A percentile compares a stretch with the other conserved stretches of the same genome.
Conservation (phyloP, 2,888 invertebrate species). For the Lycaena phlaeas region DNA sequence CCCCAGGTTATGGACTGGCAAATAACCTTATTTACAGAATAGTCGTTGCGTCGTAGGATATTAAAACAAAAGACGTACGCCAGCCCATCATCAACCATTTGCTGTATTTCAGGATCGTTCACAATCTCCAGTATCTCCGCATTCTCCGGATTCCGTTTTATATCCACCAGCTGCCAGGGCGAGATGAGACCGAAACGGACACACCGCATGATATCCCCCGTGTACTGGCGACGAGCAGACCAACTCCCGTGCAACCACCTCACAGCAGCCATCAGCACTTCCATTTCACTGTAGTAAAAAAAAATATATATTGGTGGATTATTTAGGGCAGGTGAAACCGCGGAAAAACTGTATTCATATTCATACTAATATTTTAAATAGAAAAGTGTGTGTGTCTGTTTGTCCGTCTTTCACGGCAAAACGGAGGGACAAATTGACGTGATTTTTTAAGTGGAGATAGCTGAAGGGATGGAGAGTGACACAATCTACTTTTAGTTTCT, state of each 20-base stretch:
- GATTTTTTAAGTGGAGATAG: too few species aligned
- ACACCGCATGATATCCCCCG: constrained; percentile 77
- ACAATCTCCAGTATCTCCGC: constrained; percentile 80
- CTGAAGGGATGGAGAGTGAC: too few species aligned
- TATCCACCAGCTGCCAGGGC: constrained; percentile 85
- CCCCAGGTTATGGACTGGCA: too few species aligned
- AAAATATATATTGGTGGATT: not conserved
- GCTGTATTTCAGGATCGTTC: constrained; percentile 77
- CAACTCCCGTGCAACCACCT: constrained; percentile 85
- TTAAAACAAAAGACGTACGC: too few species aligned
- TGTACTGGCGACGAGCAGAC: constrained; percentile 70
- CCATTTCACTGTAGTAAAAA: constrained; percentile 73
- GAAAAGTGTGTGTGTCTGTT: too few species aligned
- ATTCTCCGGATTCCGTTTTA: constrained; percentile 81
- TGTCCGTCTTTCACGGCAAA: too few species aligned
- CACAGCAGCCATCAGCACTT: constrained; percentile 85
- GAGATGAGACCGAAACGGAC: constrained; percentile 85
- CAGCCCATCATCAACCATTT: constrained; percentile 85
- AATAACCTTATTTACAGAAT: too few species aligned
- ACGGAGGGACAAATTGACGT: too few species aligned
- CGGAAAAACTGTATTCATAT: not conserved
- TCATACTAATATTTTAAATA: too few species aligned
- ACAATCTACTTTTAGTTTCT: too few species aligned
- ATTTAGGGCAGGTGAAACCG: too few species aligned
- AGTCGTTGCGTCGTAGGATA: too few species aligned